Evolutionary conservation across 2,888 invertebrate species (phyloP).

Genomic region (Lycophotia porphyrea): DNA sequence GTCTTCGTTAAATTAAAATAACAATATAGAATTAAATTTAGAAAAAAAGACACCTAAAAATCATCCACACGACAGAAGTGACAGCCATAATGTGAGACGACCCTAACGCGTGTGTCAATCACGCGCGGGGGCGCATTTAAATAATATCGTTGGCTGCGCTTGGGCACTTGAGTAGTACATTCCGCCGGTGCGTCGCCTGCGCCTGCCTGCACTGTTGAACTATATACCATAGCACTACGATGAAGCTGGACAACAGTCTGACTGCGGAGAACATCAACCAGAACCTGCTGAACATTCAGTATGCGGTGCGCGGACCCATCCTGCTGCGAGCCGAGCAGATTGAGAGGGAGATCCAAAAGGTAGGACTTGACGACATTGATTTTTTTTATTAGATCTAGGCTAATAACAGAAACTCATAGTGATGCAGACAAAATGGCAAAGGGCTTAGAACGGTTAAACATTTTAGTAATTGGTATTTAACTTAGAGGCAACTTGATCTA

Average conservation of each 20-base stretch:
- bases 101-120: background rate
- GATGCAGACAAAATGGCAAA: background rate
- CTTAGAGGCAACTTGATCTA: background rate
- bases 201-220: background rate
- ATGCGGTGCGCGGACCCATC: slow-evolving; percentile 95
- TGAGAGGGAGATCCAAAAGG: slow-evolving; percentile 92
- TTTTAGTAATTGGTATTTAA: background rate
- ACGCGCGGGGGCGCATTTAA: slow-evolving; percentile 40
- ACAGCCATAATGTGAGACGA: slow-evolving; percentile 20
- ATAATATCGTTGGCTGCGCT: slow-evolving; percentile 17
- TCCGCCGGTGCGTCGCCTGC: slow-evolving; percentile 7
- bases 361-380: slow-evolving; percentile 66
- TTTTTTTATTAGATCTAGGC: background rate
- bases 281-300: slow-evolving; percentile 93
- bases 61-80: background rate
- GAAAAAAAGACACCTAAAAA: background rate
- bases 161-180: slow-evolving; percentile 27
- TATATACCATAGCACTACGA: slow-evolving; percentile 35
- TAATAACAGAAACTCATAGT: background rate
- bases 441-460: background rate
- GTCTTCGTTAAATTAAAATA: background rate
- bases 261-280: slow-evolving; percentile 92
- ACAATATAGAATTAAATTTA: background rate
- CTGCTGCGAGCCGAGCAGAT: slow-evolving; percentile 93
- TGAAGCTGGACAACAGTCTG: slow-evolving; percentile 75